Conservation (phyloP, 2,797 vertebrate species). For the Forpus xanthops region DNA sequence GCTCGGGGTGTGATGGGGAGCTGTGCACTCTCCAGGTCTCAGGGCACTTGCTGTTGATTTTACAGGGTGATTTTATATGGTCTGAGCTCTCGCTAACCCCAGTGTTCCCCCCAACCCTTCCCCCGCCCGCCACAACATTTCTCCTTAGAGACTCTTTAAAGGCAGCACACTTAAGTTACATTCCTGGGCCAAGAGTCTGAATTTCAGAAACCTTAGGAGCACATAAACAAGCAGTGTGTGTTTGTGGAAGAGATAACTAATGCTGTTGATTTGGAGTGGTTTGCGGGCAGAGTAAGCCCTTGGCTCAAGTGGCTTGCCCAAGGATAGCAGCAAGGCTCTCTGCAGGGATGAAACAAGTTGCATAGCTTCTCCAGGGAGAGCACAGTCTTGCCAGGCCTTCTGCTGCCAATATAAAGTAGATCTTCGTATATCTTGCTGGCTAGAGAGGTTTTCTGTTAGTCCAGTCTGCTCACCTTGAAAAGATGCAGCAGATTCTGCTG, state of each 20-base stretch:
- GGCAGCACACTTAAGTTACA: background rate
- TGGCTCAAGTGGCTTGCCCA: background rate
- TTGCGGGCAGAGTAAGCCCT: background rate
- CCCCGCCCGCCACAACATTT: background rate
- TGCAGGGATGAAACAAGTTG: background rate
- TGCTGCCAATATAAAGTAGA: background rate
- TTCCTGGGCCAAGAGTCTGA: conserved; percentile 1
- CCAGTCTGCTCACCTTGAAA: conserved; percentile 53
- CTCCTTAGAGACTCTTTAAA: background rate
- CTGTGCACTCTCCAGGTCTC: background rate
- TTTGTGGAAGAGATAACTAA: background rate
- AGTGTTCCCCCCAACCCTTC: background rate
- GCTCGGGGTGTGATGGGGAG: background rate
- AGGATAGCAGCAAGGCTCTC: background rate
- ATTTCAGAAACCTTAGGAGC: conserved; percentile 28
- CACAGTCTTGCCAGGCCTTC: conserved; percentile 7
- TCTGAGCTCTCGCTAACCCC: background rate
- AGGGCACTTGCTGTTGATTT: background rate
- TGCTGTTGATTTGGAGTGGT: background rate
- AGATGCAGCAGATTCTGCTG: background rate
- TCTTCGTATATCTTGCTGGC: conserved; percentile 29
- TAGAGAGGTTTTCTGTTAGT: background rate
- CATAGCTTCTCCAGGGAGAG: background rate
- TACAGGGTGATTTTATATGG: background rate
- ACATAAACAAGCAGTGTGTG: background rate